Percentiles rank a stretch among this genome's conserved stretches.
Evolutionary conservation across 2,888 invertebrate genomes (phyloP).

Genomic region (Bellardia pandia): DNA sequence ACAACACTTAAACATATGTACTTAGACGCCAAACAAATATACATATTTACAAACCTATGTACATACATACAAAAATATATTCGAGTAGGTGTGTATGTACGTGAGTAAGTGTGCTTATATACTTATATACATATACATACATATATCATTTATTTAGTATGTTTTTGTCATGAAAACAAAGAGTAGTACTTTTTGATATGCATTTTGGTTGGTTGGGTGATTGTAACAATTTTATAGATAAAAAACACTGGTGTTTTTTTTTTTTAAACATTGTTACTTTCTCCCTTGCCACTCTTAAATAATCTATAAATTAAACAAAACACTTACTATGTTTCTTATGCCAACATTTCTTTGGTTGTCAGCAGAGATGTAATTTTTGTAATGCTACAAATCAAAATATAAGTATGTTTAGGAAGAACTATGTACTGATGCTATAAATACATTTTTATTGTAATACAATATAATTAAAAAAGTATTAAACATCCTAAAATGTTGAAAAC

Average conservation of each 20-base stretch:
- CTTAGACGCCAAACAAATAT: conserved; percentile 1
- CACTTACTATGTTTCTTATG: too few species aligned
- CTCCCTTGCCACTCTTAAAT: neutral
- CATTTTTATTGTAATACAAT: too few species aligned
- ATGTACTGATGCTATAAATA: too few species aligned
- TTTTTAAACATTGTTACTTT: neutral
- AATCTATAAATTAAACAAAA: too few species aligned
- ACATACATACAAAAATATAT: conserved; percentile 2
- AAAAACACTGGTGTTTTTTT: neutral
- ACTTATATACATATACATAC: neutral
- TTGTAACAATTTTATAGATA: neutral
- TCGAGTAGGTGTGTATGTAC: neutral
- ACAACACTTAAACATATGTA: neutral
- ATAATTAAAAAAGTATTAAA: too few species aligned
- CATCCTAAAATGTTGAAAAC: too few species aligned
- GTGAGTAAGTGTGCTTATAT: too few species aligned
- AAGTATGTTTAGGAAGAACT: too few species aligned
- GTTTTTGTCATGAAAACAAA: neutral
- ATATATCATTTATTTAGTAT: neutral
- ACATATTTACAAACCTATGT: neutral
- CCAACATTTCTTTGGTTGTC: too few species aligned
- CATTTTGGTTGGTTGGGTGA: neutral
- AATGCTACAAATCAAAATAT: too few species aligned
- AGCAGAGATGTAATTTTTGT: too few species aligned
- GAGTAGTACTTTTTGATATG: neutral